These are phyloP conservation scores for Xiphophorus hellerii DNA, from an alignment of 2,113 vertebrate genomes.

Conservation along the genomic window DNA sequence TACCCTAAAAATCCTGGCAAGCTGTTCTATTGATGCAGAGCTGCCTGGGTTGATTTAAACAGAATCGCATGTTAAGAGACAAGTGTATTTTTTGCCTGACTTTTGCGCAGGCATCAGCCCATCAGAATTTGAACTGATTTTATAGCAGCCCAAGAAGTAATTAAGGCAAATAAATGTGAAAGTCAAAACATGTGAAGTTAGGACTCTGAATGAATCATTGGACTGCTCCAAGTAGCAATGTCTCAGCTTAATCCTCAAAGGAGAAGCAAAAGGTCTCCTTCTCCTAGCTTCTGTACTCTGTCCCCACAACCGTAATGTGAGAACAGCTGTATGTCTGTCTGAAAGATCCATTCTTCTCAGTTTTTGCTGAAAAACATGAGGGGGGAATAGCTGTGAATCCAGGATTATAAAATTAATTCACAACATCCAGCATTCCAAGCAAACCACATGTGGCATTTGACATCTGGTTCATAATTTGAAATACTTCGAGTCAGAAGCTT, in stretches of 20 bases:
- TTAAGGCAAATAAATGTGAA: slow-evolving; percentile 44
- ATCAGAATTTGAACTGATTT: slow-evolving; percentile 41
- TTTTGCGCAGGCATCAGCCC: slow-evolving; percentile 37
- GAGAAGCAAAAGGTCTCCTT: slow-evolving; percentile 30
- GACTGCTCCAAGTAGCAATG: slow-evolving; percentile 26
- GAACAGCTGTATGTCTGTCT: slow-evolving; percentile 4
- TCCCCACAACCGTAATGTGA: slow-evolving; percentile 2
- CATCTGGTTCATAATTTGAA: slow-evolving; percentile 59
- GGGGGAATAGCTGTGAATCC: slow-evolving; percentile 22
- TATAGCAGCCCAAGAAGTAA: slow-evolving; percentile 39
- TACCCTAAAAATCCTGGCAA: slow-evolving; percentile 31
- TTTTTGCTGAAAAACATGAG: slow-evolving; percentile 29
- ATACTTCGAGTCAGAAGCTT: slow-evolving; percentile 29
- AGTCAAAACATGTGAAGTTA: slow-evolving; percentile 29
- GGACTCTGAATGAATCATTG: slow-evolving; percentile 21
- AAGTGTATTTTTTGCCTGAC: slow-evolving; percentile 29
- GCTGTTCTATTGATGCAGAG: slow-evolving; percentile 38
- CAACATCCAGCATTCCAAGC: slow-evolving; percentile 38
- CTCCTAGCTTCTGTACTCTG: neutral
- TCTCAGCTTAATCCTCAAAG: slow-evolving; percentile 31
- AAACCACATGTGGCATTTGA: slow-evolving; percentile 45
- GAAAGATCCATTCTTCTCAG: slow-evolving; percentile 24
- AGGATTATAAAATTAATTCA: slow-evolving; percentile 43
- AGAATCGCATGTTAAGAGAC: slow-evolving; percentile 58
- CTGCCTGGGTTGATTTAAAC: slow-evolving; percentile 60